Base-by-base conservation (phyloP, 2,888 invertebrate genomes). In the Scrobipalpa costella region DNA sequence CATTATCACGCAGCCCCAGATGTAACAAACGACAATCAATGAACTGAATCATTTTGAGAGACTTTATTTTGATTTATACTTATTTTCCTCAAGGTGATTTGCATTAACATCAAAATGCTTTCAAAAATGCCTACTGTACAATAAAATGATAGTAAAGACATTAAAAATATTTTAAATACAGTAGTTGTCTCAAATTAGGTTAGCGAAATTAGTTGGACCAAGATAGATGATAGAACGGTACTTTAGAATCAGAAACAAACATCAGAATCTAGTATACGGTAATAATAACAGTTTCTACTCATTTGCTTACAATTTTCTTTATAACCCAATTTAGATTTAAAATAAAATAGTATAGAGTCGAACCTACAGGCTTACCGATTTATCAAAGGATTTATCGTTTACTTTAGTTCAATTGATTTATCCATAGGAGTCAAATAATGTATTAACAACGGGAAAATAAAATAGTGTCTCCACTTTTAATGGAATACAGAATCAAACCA, bases 201-300 rank as follows among this genome's bases (percentile, higher is more conserved):
- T 27, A 52, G 8, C 50, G 1, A 21, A 27, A 52, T 21, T 52
- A 50, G 19, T 50, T 19, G 11, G 21, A 17, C 50, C 21, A 52
- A 52, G 50, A 52, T 52, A 52, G 27, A 52, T 21, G 50, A 52
- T 52, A 52, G 3, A 52, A 52, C 50, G 50, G 50, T 52, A 52
- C 21, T 27, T 52, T 21, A 52, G 27, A 52, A 52, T 52, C 50
- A 13, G 27, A 27, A 52, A 27, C 50, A 21, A 50, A 50, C 50
- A 50, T 21, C 50, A 11, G 50, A 50, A 50, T 50, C 19, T 50
- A 19, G 50, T 50, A 19, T 50, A 50, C 50, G 6, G 50, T 11
- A 9, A 19, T 17, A 21, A 11, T 21, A 9, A 19, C 11, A 9
- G 21, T 40, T 27, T 3, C 27, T 27, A 27, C 27, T 27, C 27